Base-by-base conservation (phyloP, 2,113 vertebrate species). In the Hippolais icterina region DNA sequence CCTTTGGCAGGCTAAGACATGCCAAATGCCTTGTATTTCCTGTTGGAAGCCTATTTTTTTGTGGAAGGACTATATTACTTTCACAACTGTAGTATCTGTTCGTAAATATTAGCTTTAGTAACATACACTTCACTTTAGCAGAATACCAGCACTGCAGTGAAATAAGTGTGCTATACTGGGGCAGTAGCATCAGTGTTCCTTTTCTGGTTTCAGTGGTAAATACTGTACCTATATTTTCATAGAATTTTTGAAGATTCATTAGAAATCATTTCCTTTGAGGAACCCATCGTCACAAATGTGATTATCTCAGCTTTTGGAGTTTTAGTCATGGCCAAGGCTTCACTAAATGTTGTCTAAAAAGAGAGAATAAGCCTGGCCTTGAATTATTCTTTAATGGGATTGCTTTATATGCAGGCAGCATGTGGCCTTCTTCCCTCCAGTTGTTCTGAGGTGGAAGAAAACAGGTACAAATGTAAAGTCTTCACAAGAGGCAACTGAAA, bases 1-100 rank as follows among this genome's bases (percentile, higher is more conserved):
- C 79, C 90, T 44, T 65, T 89, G 89, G 90, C 90, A 27, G 42
- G 39, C 33, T 64, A 14, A 70, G 47, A 60, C 69, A 87, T 92
- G 72, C 80, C 72, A 91, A 87, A 90, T 79, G 80, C 23, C 52
- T 91, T 81, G 83, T 84, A 69, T 93, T 95, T 96, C 96, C 92
- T 96, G 69, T 87, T 90, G 78, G 66, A 93, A 88, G 35, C 33
- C 46, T 85, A 15, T 31, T 93, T 93, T 84, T 93, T 69, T 31
- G 28, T 60, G 59, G 77, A 71, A 90, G 59, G 70, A 39, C 80
- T 81, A 1, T 47, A 41, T 64, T 89, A 64, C 21, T 64, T 89
- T 66, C 39, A 69, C 53, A 47, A 28, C 60, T 92, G 31, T 39
- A 63, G 63, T 70, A 66, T 77, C 75, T 93, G 41, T 87, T 94